Evolutionary conservation across 2,888 invertebrate genomes (phyloP), one percentile per base, ranked within the genome.

Genomic region (Halictus quadricinctus): DNA sequence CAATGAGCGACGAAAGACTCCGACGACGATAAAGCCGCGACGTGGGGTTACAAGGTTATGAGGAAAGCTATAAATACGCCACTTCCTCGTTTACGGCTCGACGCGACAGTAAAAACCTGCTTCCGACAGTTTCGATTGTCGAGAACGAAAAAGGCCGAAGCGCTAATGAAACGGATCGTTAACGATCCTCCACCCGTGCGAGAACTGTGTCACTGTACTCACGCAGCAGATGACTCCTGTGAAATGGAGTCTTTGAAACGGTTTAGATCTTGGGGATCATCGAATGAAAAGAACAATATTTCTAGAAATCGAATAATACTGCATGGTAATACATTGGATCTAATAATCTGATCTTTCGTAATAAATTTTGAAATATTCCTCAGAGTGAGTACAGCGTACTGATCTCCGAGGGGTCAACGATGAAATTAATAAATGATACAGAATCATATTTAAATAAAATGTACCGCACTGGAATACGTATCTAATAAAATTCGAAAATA

Each of bases 31-130:
- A 76, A 80, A 79, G 48, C 66, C 75, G 5, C 78, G 29, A 72
- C 64, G 29, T n/a, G 80, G 69, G 69, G 86, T 84, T 66, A 83
- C 76, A 83, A 60, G 79, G 83, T 76, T 78, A 79, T 18, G 84
- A 54, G 72, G 46, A n/a, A 72, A 18, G 50, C 69, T 78, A 83
- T 80, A 88, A 88, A 86, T 82, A 86, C 48, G 36, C 46, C 54
- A 41, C 60, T 66, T 79, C 73, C 60, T 64, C 75, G n/a, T 79
- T 74, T 46, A 48, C n/a, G 13, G n/a, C 41, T 15, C 54, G 18
- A 36, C 66, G 66, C 50, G 10, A 25, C 60, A 13, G 66, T 18
- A 18, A 18, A 66, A 66, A 21, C 29, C 66, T 66, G 36, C 66
- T 18, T 2, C 15, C 29, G 36, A 8, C 66, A 36, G 36, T 36